Conservation (phyloP, 2,888 invertebrate species). For the Leptura quadrifasciata region DNA sequence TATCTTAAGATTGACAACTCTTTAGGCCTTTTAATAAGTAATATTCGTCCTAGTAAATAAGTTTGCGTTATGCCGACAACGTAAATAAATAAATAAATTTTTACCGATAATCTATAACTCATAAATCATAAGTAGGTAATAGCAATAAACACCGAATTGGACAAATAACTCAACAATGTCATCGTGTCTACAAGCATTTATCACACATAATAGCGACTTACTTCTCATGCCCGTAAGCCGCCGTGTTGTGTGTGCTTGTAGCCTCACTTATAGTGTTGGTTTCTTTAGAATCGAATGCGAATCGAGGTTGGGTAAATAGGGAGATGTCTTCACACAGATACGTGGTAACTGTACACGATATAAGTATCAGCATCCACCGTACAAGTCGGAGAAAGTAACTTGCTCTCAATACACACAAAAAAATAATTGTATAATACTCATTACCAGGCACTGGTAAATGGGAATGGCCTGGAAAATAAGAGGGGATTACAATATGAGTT, state of each 20-base stretch:
- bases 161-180: not conserved
- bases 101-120: not conserved
- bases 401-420: conserved; percentile 40
- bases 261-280: conserved; percentile 5
- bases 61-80: not conserved
- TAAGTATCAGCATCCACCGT: conserved; percentile 37
- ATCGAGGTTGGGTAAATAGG: conserved; percentile 38
- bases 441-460: not conserved
- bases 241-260: conserved; percentile 9
- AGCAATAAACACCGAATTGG: conserved; percentile 4
- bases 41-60: not conserved
- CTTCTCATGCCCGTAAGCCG: conserved; percentile 18
- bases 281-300: conserved; percentile 23
- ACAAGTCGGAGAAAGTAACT: conserved; percentile 37
- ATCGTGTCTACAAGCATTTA: conserved; percentile 5
- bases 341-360: conserved; percentile 39
- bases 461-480: not conserved
- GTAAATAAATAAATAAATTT: not conserved
- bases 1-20: too few species aligned
- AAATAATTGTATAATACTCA: conserved; percentile 9
- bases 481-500: too few species aligned
- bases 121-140: conserved; percentile 6
- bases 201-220: conserved; percentile 17
- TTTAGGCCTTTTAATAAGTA: too few species aligned
- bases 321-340: conserved; percentile 37